Evolutionary conservation across 2,113 vertebrate species (phyloP).

Genomic region (Callocephalon fimbriatum): DNA sequence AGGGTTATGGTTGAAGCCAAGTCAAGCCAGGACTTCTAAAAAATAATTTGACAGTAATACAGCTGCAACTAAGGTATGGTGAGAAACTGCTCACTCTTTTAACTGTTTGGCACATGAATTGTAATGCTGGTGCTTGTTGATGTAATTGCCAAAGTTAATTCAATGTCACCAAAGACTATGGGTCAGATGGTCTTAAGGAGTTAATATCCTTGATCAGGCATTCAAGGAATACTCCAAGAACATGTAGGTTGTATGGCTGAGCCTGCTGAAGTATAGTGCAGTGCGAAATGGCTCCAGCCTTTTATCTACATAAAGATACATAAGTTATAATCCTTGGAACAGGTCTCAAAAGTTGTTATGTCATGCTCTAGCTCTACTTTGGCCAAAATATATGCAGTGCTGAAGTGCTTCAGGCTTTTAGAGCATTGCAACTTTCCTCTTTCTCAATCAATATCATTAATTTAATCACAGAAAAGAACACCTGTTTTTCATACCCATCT

Average conservation of each 20-base stretch:
- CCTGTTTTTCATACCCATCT: background rate
- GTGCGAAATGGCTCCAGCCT: background rate
- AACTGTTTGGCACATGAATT: background rate
- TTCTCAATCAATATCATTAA: background rate
- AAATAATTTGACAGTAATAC: background rate
- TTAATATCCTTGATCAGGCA: background rate
- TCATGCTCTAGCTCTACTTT: background rate
- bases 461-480: background rate
- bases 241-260: background rate
- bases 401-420: background rate
- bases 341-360: background rate
- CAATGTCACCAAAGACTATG: background rate
- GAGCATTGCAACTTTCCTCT: accelerated
- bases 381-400: background rate
- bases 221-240: background rate
- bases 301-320: background rate
- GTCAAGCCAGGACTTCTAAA: background rate
- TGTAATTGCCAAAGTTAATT: background rate
- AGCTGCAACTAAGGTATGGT: background rate
- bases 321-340: background rate
- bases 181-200: background rate
- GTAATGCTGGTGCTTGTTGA: background rate
- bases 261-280: background rate
- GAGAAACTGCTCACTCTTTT: background rate
- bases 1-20: background rate